A percentile compares a stretch with the other conserved stretches of the same genome.
phyloP scores from a whole-genome alignment of 92 coral and sea anemone species.

The Phenganax subtilis region DNA sequence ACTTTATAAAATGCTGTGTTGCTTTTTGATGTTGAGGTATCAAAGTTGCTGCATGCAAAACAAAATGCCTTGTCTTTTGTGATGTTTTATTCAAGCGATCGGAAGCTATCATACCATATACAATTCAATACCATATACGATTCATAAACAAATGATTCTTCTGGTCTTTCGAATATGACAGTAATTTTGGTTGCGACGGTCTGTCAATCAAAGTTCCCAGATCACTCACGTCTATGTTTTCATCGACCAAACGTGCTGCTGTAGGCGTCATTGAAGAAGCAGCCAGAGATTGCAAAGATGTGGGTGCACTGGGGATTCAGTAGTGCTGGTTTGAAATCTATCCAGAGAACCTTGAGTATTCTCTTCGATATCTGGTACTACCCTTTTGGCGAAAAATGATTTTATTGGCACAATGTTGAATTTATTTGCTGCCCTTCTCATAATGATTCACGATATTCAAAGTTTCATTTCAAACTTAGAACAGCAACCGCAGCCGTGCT shows the following conservation, averaged over 20 bases:
- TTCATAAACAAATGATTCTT: conserved; percentile 9
- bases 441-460: no score
- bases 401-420: no score
- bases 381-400: no score
- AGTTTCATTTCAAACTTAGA: no score
- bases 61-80: conserved; percentile 20
- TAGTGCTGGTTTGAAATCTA: no score
- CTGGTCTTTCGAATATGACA: conserved; percentile 8
- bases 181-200: conserved; percentile 14
- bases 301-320: no score
- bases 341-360: no score
- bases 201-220: conserved; percentile 13
- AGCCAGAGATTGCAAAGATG: no score
- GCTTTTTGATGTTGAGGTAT: neutral
- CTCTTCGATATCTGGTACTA: no score
- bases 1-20: conserved; percentile 5
- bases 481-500: no score
- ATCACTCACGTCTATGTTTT: neutral
- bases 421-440: no score
- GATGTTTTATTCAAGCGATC: conserved; percentile 11
- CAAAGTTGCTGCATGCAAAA: conserved; percentile 21
- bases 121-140: neutral
- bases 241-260: neutral
- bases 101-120: conserved; percentile 15
- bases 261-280: neutral